Evolutionary conservation across 2,797 vertebrate genomes (phyloP).

Genomic region (Sebastes oblongus): DNA sequence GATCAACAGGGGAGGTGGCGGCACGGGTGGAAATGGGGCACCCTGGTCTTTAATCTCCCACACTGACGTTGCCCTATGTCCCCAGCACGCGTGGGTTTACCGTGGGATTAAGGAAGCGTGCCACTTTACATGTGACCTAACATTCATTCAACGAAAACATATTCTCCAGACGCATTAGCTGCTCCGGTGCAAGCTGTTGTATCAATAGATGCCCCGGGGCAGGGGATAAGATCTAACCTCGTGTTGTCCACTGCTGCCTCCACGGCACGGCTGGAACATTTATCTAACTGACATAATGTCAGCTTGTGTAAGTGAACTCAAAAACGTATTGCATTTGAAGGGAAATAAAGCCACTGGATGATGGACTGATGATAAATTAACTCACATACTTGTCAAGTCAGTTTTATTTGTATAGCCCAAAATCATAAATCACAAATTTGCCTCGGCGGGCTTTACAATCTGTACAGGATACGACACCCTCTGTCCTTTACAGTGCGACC

Average conservation of each 20-base stretch:
- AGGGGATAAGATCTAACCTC: conserved; percentile 88
- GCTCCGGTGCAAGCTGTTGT: conserved; percentile 79
- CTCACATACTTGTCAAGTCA: background rate
- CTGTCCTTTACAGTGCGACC: too few species aligned
- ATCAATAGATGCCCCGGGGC: conserved; percentile 69
- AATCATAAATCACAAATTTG: too few species aligned
- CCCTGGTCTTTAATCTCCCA: conserved; percentile 43
- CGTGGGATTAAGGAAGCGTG: conserved; percentile 64
- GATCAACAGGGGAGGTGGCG: conserved; percentile 15
- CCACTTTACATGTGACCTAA: conserved; percentile 73
- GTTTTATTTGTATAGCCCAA: too few species aligned
- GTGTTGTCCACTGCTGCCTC: conserved; percentile 67
- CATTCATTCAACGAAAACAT: conserved; percentile 76
- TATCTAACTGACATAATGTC: conserved; percentile 73
- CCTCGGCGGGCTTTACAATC: too few species aligned
- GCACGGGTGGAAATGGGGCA: conserved; percentile 40
- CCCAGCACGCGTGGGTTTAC: conserved; percentile 42
- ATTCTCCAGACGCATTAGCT: conserved; percentile 78
- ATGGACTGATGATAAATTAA: background rate
- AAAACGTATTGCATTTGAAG: background rate
- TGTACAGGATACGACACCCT: too few species aligned
- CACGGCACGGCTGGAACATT: conserved; percentile 63
- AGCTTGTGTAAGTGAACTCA: conserved; percentile 16
- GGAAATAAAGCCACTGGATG: conserved; percentile 15
- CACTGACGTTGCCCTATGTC: conserved; percentile 8